Conservation (phyloP, 2,888 invertebrate genomes). For the Hecatera dysodea region DNA sequence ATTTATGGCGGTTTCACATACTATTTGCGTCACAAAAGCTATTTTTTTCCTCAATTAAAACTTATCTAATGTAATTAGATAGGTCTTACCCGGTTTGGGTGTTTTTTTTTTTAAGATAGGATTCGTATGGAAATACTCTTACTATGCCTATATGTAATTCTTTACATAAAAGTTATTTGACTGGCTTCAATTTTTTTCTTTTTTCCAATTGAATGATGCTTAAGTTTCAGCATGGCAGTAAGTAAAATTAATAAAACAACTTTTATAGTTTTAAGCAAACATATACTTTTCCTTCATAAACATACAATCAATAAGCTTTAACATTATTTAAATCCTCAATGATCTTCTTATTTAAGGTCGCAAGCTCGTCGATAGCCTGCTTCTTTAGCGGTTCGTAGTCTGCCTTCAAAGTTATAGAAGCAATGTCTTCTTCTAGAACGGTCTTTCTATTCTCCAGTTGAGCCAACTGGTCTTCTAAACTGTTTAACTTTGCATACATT, state of each 20-base stretch:
- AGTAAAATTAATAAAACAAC: background rate
- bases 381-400: conserved; percentile 92
- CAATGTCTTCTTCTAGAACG: conserved; percentile 92
- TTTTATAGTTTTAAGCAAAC: background rate
- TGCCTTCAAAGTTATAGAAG: conserved; percentile 92
- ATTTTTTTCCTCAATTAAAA: too few species aligned
- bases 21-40: too few species aligned
- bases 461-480: conserved; percentile 93
- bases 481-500: conserved; percentile 92
- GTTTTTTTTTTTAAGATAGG: too few species aligned
- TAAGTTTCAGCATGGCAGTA: too few species aligned
- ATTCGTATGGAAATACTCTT: too few species aligned
- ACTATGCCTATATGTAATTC: too few species aligned
- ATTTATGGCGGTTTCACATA: too few species aligned
- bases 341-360: conserved; percentile 90
- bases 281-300: background rate
- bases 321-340: conserved; percentile 83
- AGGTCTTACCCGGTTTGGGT: too few species aligned
- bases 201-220: too few species aligned
- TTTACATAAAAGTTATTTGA: too few species aligned
- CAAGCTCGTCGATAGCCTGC: conserved; percentile 90
- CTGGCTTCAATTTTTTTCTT: too few species aligned
- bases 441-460: conserved; percentile 93
- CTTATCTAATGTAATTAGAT: too few species aligned
- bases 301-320: conserved; percentile 77